These are phyloP conservation scores for Gastracanthus pulcherrimus DNA, from an alignment of 2,888 invertebrate genomes.

Conservation along the genomic window DNA sequence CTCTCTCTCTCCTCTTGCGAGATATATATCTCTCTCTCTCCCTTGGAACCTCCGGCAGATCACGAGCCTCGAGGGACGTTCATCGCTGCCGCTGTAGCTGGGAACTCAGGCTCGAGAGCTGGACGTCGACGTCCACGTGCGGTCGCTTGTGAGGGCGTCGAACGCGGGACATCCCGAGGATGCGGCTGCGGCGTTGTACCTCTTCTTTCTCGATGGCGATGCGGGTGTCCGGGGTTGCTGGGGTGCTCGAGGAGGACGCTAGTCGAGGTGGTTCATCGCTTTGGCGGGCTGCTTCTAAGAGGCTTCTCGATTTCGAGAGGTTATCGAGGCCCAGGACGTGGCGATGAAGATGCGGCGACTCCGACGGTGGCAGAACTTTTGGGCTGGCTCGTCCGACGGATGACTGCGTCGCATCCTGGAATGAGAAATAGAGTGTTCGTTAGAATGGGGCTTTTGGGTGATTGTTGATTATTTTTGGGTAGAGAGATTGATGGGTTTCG, in stretches of 20 bases:
- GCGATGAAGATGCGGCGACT: not conserved
- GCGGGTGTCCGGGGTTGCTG: not conserved
- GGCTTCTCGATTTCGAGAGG: not conserved
- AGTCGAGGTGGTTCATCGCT: not conserved
- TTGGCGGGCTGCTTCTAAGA: not conserved
- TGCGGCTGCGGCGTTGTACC: too few relatives aligned
- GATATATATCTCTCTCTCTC: too few relatives aligned
- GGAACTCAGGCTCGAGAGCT: too few relatives aligned
- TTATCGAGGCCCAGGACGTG: not conserved
- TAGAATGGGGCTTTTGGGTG: not conserved
- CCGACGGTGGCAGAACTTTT: not conserved
- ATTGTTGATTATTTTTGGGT: not conserved
- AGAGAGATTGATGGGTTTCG: too few relatives aligned
- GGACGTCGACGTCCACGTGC: too few relatives aligned
- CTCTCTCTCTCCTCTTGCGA: too few relatives aligned
- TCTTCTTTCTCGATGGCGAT: not conserved
- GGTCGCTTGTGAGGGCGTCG: not conserved
- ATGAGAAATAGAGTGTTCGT: not conserved
- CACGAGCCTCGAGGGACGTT: too few relatives aligned
- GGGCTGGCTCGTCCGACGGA: not conserved
- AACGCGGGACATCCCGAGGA: not conserved
- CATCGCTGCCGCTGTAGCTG: too few relatives aligned
- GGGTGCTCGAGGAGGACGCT: not conserved
- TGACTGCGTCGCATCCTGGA: constrained; percentile 9
- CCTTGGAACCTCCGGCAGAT: too few relatives aligned